These are phyloP conservation scores for Ptilodon capucinus DNA, from an alignment of 2,888 invertebrate species.

Conservation along the genomic window DNA sequence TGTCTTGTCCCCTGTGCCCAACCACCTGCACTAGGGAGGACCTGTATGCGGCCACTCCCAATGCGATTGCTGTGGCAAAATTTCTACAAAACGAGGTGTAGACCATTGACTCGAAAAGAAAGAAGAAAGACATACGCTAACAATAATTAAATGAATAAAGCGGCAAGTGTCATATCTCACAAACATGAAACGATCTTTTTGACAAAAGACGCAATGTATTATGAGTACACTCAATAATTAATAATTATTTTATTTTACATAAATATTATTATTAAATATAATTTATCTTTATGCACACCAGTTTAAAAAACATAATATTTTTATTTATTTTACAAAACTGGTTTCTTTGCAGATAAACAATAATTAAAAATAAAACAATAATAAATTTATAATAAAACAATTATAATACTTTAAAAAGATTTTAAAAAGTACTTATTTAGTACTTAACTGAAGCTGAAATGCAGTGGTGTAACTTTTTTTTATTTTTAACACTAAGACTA, in stretches of 20 bases:
- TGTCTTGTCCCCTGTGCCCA: too few species aligned
- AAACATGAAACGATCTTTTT: slow-evolving; percentile 59
- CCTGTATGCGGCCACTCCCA: too few species aligned
- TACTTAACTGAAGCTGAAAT: slow-evolving; percentile 55
- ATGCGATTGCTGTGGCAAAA: too few species aligned
- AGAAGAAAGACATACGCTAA: too few species aligned
- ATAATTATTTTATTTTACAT: slow-evolving; percentile 15
- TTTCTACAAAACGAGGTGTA: too few species aligned
- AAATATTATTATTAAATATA: slow-evolving; percentile 9
- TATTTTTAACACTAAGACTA: slow-evolving; percentile 48
- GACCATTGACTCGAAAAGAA: too few species aligned
- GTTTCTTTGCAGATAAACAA: slow-evolving; percentile 6
- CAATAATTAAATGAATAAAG: slow-evolving; percentile 33
- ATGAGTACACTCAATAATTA: slow-evolving; percentile 46
- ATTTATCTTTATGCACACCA: not conserved
- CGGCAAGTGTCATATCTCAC: slow-evolving; percentile 47
- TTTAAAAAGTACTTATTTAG: slow-evolving; percentile 35
- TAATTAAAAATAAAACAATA: slow-evolving; percentile 7
- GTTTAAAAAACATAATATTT: slow-evolving; percentile 11
- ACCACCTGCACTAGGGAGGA: too few species aligned
- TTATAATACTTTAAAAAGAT: slow-evolving; percentile 22
- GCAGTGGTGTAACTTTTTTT: slow-evolving; percentile 45
- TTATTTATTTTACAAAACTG: slow-evolving; percentile 7
- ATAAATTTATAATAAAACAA: slow-evolving; percentile 15
- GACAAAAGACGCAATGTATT: slow-evolving; percentile 62